These are phyloP conservation scores for Enoplosus armatus DNA, from an alignment of 2,797 vertebrate genomes.

Conservation along the genomic window DNA sequence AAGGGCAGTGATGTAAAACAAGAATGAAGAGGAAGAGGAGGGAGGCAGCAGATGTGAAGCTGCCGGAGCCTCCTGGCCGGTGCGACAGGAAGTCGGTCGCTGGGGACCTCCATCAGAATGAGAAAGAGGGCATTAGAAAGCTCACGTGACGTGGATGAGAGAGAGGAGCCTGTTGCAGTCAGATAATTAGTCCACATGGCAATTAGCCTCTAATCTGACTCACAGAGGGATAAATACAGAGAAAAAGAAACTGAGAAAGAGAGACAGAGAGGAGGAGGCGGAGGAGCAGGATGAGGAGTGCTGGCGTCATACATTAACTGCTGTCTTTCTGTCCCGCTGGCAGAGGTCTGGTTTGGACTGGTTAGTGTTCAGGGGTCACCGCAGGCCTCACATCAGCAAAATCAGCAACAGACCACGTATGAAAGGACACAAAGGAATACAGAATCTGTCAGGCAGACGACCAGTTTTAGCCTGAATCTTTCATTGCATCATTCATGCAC, in stretches of 20 bases:
- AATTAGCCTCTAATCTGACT: constrained; percentile 74
- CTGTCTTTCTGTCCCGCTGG: constrained; percentile 23
- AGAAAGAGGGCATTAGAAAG: constrained; percentile 67
- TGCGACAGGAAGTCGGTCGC: constrained; percentile 68
- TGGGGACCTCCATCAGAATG: constrained; percentile 64
- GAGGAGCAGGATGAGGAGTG: constrained; percentile 24
- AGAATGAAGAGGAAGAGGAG: constrained; percentile 5
- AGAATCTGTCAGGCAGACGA: background rate
- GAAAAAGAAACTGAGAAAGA: constrained; percentile 33
- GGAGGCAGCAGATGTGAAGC: constrained; percentile 62
- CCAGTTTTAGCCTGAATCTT: background rate
- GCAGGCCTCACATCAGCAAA: constrained; percentile 47
- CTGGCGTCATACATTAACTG: constrained; percentile 25
- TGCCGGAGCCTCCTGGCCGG: constrained; percentile 38
- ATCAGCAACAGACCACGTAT: constrained; percentile 45
- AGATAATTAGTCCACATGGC: constrained; percentile 81
- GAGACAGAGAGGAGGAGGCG: constrained; percentile 13
- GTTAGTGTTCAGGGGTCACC: constrained; percentile 41
- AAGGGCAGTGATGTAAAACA: constrained; percentile 7
- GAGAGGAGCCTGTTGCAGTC: constrained; percentile 69
- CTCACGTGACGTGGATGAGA: constrained; percentile 62
- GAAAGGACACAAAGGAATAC: constrained; percentile 23
- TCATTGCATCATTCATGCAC: too few relatives aligned
- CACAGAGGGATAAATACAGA: constrained; percentile 56
- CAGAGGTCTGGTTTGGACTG: constrained; percentile 46